Base-by-base conservation (phyloP, 2,888 invertebrate species). In the Phytoseiulus persimilis region DNA sequence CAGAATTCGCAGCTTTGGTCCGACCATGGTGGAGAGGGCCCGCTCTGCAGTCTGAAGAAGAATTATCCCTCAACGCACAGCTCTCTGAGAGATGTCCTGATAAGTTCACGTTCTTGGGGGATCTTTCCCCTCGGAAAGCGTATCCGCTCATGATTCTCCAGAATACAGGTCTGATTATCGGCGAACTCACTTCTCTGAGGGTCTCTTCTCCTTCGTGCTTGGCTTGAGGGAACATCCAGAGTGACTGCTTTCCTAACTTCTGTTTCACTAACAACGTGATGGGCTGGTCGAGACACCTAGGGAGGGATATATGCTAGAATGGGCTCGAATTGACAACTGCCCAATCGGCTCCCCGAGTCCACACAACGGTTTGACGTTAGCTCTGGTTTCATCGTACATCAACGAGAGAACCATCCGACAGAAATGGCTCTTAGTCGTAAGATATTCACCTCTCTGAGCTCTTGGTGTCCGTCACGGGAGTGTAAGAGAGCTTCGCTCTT, bases 1-100 rank as follows among this genome's bases (percentile, higher is more conserved):
- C 14, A 28, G 6, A 31, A 14, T 33, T 33, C 5, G 33, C 32
- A 87, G 32, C 32, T 33, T 39, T 6, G 32, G 31, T 6, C 87
- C 87, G 32, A 87, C n/a, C 28, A 0, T 11, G n/a, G 32, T 33
- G 39, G 33, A 31, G 5, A 87, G 6, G 0, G 87, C 87, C 6
- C 87, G 87, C 23, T 87, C 87, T 0, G 87, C 87, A 28, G 87
- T 87, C 87, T 87, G 33, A 5, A 39, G 9, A 65, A 3, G 65
- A 23, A 65, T 14, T 65, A 6, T 3, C 18, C 65, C 18, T 65
- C 65, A 65, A 65, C 18, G 39, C 3, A 39, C n/a, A n/a, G n/a
- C n/a, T n/a, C n/a, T n/a, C n/a, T n/a, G n/a, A n/a, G n/a, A n/a
- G n/a, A n/a, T n/a, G n/a, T n/a, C n/a, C n/a, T n/a, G n/a, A n/a